Conservation (phyloP, 37 sponge, comb jelly and placozoan genomes). For the Spongilla lacustris region DNA sequence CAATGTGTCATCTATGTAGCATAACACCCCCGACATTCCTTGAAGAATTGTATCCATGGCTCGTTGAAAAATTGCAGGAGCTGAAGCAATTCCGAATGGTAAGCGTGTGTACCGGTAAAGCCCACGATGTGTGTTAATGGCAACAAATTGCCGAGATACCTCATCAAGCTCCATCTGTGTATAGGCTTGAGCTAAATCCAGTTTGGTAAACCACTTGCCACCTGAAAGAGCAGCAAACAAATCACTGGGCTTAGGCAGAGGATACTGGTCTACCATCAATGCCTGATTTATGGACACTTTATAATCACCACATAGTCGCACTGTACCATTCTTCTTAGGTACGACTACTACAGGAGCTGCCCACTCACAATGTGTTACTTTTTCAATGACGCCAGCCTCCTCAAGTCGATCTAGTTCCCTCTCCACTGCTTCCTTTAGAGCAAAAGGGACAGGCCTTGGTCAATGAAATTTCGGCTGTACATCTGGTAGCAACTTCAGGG, state of each 20-base stretch:
- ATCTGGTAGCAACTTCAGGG: not conserved
- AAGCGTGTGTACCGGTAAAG: conserved; percentile 23
- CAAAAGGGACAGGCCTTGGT: conserved; percentile 27
- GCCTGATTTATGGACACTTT: conserved; percentile 43
- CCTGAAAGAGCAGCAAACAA: conserved; percentile 26
- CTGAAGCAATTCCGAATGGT: conserved; percentile 21
- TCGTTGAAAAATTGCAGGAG: conserved; percentile 25
- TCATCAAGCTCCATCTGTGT: not conserved
- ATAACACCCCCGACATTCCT: conserved; percentile 19
- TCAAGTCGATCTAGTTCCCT: conserved; percentile 27
- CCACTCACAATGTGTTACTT: conserved; percentile 15
- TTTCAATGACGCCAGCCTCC: conserved; percentile 6
- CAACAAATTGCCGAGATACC: not conserved
- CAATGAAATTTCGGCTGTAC: conserved; percentile 15
- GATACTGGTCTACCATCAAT: conserved; percentile 24
- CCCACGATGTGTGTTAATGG: conserved; percentile 21
- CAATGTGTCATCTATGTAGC: conserved; percentile 42
- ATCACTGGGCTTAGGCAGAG: conserved; percentile 33
- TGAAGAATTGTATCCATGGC: conserved; percentile 52
- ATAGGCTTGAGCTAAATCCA: conserved; percentile 41
- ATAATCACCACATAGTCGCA: conserved; percentile 56
- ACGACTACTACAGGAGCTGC: conserved; percentile 42
- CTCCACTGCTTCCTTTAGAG: conserved; percentile 6
- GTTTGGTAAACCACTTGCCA: conserved; percentile 32
- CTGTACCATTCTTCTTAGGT: conserved; percentile 20